Percentiles rank a stretch among this genome's conserved stretches.
phyloP scores from a whole-genome alignment of 1,140 invertebrate species.

The Aricia agestis region DNA sequence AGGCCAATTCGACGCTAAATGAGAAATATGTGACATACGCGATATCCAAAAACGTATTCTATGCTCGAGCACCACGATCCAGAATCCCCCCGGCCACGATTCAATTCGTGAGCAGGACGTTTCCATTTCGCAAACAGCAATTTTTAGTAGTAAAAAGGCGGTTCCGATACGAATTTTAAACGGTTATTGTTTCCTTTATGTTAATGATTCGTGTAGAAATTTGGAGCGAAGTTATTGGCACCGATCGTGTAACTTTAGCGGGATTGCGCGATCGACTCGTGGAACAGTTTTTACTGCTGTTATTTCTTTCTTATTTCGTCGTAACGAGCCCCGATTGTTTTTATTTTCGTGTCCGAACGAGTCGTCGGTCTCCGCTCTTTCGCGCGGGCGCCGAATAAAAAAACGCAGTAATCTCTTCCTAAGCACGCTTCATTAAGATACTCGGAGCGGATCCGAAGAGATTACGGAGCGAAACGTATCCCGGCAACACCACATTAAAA shows the following conservation, averaged over 20 bases:
- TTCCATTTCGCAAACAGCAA: constrained; percentile 53
- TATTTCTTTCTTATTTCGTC: constrained; percentile 56
- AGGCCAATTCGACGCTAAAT: constrained; percentile 19
- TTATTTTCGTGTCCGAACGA: constrained; percentile 43
- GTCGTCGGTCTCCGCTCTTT: constrained; percentile 36
- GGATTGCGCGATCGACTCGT: constrained; percentile 56
- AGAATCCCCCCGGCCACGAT: neutral
- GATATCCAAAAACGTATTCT: constrained; percentile 1
- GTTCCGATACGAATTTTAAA: constrained; percentile 64
- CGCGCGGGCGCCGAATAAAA: constrained; percentile 51
- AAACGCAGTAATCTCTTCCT: constrained; percentile 61
- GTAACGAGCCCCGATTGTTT: constrained; percentile 60
- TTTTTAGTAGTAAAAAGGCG: constrained; percentile 66
- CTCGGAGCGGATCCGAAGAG: constrained; percentile 53
- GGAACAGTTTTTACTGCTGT: constrained; percentile 60
- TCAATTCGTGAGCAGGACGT: constrained; percentile 19
- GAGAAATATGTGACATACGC: constrained; percentile 25
- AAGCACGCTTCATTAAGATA: constrained; percentile 63
- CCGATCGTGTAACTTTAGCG: constrained; percentile 58
- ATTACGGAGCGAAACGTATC: constrained; percentile 64
- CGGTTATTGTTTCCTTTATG: constrained; percentile 72
- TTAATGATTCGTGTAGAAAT: constrained; percentile 69
- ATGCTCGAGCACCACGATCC: neutral
- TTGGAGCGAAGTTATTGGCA: constrained; percentile 55
- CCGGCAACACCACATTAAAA: constrained; percentile 55